Percentiles rank a stretch among this genome's conserved stretches.
Evolutionary conservation across 2,797 vertebrate species (phyloP).

Genomic region (Galago senegalensis): DNA sequence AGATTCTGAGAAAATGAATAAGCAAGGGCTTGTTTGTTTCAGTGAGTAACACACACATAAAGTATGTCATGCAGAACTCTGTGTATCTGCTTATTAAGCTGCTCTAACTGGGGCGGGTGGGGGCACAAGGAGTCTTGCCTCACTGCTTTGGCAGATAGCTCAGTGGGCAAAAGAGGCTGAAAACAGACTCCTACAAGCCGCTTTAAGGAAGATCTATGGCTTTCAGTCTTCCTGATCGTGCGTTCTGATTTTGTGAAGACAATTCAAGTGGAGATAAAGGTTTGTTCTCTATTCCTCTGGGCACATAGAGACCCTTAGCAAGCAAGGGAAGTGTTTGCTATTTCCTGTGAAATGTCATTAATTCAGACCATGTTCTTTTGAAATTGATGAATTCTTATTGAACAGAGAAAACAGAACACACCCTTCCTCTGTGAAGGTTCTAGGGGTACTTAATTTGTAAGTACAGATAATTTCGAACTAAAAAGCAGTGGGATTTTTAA

Average conservation of each 20-base stretch:
- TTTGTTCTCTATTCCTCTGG: background rate
- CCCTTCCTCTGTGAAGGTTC: background rate
- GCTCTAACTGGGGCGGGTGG: no score
- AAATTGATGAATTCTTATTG: constrained; percentile 46
- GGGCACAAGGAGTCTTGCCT: background rate
- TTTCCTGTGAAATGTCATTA: constrained; percentile 3
- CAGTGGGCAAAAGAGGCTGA: background rate
- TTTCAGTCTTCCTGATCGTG: background rate
- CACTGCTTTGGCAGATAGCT: background rate
- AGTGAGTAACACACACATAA: background rate
- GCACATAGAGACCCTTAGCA: background rate
- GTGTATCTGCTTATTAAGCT: background rate
- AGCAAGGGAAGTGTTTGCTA: background rate
- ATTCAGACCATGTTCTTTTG: constrained; percentile 29
- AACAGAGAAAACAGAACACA: constrained; percentile 49
- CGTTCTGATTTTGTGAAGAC: background rate
- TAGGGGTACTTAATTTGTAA: constrained; percentile 32
- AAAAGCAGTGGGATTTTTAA: constrained; percentile 2
- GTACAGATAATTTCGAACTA: background rate
- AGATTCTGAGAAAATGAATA: background rate
- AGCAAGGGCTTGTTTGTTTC: background rate
- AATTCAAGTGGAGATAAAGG: background rate
- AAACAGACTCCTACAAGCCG: background rate
- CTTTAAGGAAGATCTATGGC: background rate
- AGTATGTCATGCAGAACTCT: background rate